Percentiles rank a stretch among this genome's conserved stretches.
Evolutionary conservation across 2,888 invertebrate species (phyloP).

Genomic region (Hymenopus coronatus): DNA sequence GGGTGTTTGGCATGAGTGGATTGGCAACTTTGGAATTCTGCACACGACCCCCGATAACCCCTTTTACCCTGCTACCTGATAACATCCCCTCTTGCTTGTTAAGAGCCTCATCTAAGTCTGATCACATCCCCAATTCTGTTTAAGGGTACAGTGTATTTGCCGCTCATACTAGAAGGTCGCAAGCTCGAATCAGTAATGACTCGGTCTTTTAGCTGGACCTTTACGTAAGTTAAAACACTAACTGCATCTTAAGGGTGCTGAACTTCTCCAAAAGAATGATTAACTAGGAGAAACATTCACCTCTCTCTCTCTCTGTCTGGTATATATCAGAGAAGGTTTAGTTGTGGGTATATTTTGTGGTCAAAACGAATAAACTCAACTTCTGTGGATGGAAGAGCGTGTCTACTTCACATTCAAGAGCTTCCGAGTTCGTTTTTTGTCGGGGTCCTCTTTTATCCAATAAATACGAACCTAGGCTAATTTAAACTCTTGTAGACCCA

Average conservation of each 20-base stretch:
- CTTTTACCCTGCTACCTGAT: not conserved
- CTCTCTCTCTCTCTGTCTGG: too few relatives aligned
- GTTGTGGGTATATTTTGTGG: too few relatives aligned
- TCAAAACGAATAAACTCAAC: too few relatives aligned
- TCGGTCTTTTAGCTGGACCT: not conserved
- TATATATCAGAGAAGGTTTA: too few relatives aligned
- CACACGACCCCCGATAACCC: not conserved
- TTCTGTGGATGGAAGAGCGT: too few relatives aligned
- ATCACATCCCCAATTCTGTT: not conserved
- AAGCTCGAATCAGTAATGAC: not conserved
- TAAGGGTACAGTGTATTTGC: not conserved
- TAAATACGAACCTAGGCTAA: too few relatives aligned
- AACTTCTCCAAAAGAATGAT: not conserved
- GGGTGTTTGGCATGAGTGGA: not conserved
- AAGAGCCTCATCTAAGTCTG: not conserved
- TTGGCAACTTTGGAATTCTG: not conserved
- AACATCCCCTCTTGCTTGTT: not conserved
- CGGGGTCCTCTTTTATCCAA: too few relatives aligned
- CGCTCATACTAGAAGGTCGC: not conserved
- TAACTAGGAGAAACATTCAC: too few relatives aligned
- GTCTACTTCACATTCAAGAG: too few relatives aligned
- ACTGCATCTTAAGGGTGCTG: not conserved
- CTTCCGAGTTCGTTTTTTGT: too few relatives aligned
- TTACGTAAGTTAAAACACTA: not conserved
- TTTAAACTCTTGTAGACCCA: too few relatives aligned